Evolutionary conservation across 1,140 invertebrate species (phyloP).

Genomic region (Fragariocoptes setiger): DNA sequence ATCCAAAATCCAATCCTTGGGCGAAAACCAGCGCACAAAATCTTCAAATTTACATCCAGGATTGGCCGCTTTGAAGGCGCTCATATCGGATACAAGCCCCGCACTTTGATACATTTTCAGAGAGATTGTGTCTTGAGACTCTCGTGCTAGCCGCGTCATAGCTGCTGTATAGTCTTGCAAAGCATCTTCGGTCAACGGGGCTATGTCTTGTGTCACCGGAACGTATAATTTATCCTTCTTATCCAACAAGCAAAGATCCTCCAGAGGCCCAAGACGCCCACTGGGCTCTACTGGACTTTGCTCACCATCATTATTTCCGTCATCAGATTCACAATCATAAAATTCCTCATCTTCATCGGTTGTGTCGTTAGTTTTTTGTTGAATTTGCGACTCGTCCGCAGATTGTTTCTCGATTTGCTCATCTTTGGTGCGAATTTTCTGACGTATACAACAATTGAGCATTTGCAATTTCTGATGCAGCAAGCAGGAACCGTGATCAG

Average conservation of each 20-base stretch:
- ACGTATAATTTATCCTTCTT: slow-evolving; percentile 28
- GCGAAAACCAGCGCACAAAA: slow-evolving; percentile 92
- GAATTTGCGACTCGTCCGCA: too few species aligned
- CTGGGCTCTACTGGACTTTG: too few species aligned
- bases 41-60: slow-evolving; percentile 63
- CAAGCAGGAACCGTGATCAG: slow-evolving; percentile 48
- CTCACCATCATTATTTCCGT: too few species aligned
- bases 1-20: slow-evolving; percentile 51
- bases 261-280: too few species aligned
- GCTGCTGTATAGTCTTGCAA: slow-evolving; percentile 68
- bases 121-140: slow-evolving; percentile 46
- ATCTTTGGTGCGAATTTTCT: slow-evolving; percentile 22
- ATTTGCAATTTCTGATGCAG: slow-evolving; percentile 83
- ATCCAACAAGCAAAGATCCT: background rate
- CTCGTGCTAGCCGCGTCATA: slow-evolving; percentile 49
- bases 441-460: slow-evolving; percentile 74
- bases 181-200: slow-evolving; percentile 87
- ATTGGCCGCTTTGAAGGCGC: slow-evolving; percentile 97
- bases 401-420: too few species aligned
- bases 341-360: slow-evolving; percentile 32
- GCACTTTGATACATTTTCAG: slow-evolving; percentile 74
- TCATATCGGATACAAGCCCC: slow-evolving; percentile 80
- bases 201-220: slow-evolving; percentile 59
- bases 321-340: slow-evolving; percentile 40
- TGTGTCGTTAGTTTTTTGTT: slow-evolving; percentile 3